Evolutionary conservation across 1,140 invertebrate species (phyloP).

Genomic region (Achatina immaculata): DNA sequence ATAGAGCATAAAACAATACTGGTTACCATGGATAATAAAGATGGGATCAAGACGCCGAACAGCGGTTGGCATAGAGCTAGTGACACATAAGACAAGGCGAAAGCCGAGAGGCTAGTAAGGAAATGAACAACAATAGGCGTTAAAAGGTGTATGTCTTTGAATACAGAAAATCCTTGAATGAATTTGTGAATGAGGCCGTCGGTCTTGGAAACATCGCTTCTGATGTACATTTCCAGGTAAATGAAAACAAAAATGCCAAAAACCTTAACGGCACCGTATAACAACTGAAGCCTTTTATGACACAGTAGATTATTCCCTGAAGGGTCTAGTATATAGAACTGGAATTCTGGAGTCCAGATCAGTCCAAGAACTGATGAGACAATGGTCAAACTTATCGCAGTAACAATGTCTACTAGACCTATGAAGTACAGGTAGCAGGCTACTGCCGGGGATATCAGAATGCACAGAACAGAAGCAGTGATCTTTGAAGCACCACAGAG

Average conservation of each 20-base stretch:
- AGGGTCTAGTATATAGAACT: slow-evolving; percentile 36
- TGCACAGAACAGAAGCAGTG: slow-evolving; percentile 22
- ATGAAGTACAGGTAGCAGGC: slow-evolving; percentile 27
- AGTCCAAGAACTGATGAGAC: slow-evolving; percentile 29
- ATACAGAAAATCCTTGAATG: slow-evolving; percentile 1
- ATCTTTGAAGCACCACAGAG: background rate
- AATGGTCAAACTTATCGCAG: slow-evolving; percentile 34
- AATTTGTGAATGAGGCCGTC: slow-evolving; percentile 27
- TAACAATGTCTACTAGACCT: slow-evolving; percentile 13
- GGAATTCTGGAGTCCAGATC: slow-evolving; percentile 42
- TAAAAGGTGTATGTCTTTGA: slow-evolving; percentile 21
- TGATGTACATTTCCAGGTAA: slow-evolving; percentile 35
- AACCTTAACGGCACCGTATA: slow-evolving; percentile 45
- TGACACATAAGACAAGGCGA: slow-evolving; percentile 41
- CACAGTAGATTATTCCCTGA: background rate
- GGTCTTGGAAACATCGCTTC: slow-evolving; percentile 10
- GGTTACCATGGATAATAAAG: slow-evolving; percentile 42
- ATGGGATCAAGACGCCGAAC: slow-evolving; percentile 47
- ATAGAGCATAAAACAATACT: slow-evolving; percentile 39
- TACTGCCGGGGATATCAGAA: slow-evolving; percentile 10
- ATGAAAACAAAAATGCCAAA: slow-evolving; percentile 41
- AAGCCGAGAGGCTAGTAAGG: slow-evolving; percentile 33
- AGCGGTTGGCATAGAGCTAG: slow-evolving; percentile 43
- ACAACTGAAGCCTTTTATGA: slow-evolving; percentile 33
- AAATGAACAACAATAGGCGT: slow-evolving; percentile 41